Evolutionary conservation across 2,797 vertebrate species (phyloP).

Genomic region (Kryptopterus vitreolus): DNA sequence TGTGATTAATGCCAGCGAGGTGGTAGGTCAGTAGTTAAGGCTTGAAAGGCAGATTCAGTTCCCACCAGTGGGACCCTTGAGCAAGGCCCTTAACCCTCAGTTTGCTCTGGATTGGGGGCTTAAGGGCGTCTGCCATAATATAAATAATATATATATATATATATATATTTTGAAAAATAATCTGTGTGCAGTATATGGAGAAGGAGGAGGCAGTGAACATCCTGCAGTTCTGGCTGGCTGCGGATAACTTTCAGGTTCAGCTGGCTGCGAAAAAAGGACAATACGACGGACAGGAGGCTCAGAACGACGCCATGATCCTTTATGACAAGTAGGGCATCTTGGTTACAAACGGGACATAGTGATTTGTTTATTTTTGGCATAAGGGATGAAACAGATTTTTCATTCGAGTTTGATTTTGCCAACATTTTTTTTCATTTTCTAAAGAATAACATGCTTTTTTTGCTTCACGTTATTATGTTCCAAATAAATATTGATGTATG

Average conservation of each 20-base stretch:
- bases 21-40: too few relatives aligned
- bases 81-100: too few relatives aligned
- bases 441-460: not conserved
- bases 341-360: not conserved
- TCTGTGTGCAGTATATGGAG: conserved; percentile 90
- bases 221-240: conserved; percentile 97
- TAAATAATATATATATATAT: too few relatives aligned
- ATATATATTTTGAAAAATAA: too few relatives aligned
- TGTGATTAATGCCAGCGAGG: too few relatives aligned
- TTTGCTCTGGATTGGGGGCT: too few relatives aligned
- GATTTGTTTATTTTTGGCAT: not conserved
- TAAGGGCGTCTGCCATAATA: too few relatives aligned
- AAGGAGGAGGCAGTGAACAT: conserved; percentile 97
- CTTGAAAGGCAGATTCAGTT: too few relatives aligned
- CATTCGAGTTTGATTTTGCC: too few relatives aligned
- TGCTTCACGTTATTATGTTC: not conserved
- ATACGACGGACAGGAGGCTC: conserved; percentile 97
- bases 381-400: conserved; percentile 5
- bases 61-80: too few relatives aligned
- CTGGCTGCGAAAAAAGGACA: conserved; percentile 96
- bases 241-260: conserved; percentile 98
- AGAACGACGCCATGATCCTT: conserved; percentile 98
- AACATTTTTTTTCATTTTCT: not conserved
- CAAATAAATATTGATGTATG: not conserved
- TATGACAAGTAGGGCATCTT: conserved; percentile 89